Conservation (phyloP, 2,888 invertebrate species). For the Catotricha subobsoleta region DNA sequence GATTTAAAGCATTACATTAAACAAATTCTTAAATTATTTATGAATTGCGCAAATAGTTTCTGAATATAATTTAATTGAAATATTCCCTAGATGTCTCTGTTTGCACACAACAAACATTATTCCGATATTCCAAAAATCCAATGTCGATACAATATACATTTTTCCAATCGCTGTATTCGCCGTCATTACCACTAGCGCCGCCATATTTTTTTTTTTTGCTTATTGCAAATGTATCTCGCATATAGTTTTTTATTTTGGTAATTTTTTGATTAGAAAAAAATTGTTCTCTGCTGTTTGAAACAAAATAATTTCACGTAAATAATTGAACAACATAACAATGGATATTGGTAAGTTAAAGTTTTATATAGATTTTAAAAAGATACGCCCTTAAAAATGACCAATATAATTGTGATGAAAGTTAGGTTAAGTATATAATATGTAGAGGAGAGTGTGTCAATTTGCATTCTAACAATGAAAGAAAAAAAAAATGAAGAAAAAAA, state of each 20-base stretch:
- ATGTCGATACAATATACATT: no score
- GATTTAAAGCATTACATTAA: no score
- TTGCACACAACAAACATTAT: no score
- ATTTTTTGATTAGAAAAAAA: conserved; percentile 4
- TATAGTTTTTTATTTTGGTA: conserved; percentile 5
- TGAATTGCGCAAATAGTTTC: no score
- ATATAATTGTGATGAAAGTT: conserved; percentile 1
- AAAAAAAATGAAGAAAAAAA: not conserved
- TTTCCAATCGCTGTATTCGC: no score
- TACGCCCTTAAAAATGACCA: conserved; percentile 4
- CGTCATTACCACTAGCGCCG: no score
- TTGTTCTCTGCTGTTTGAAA: conserved; percentile 2
- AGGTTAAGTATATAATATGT: conserved; percentile 1
- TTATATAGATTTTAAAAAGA: not conserved
- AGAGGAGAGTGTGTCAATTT: no score
- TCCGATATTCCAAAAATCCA: no score
- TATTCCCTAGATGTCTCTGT: no score
- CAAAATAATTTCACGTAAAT: not conserved
- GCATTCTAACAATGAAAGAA: not conserved
- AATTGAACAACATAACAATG: conserved; percentile 1
- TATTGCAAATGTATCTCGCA: conserved; percentile 6
- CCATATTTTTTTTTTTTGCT: conserved; percentile 3
- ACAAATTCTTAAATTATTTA: no score
- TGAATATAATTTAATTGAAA: no score
- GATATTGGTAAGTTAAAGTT: conserved; percentile 1